phyloP scores from a whole-genome alignment of 2,113 vertebrate genomes.

The Triplophysa rosa region DNA sequence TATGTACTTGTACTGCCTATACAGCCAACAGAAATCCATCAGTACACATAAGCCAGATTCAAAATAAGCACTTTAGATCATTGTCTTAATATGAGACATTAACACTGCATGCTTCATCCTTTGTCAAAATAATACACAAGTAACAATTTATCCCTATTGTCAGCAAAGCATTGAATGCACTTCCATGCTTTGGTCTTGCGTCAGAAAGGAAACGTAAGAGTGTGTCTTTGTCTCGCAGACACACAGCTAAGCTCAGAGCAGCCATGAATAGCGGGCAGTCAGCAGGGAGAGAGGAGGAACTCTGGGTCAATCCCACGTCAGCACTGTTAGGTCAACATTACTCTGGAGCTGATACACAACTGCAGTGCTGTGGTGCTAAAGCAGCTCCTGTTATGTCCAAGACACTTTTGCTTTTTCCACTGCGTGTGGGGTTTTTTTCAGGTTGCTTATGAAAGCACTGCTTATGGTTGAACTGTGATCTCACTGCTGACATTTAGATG shows the following conservation, averaged over 20 bases:
- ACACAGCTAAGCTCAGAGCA: conserved; percentile 9
- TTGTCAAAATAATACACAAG: too few species aligned
- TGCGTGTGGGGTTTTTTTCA: conserved; percentile 46
- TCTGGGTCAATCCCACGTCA: conserved; percentile 60
- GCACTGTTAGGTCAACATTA: conserved; percentile 67
- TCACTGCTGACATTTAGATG: conserved; percentile 67
- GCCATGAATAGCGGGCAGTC: conserved; percentile 44
- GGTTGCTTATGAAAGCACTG: conserved; percentile 69
- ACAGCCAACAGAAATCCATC: too few species aligned
- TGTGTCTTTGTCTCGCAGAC: conserved; percentile 12
- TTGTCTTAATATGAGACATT: too few species aligned
- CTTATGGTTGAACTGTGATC: conserved; percentile 65
- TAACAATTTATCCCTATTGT: too few species aligned
- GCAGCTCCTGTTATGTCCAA: conserved; percentile 54
- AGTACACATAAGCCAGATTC: too few species aligned
- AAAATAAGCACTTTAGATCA: too few species aligned
- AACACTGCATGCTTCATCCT: too few species aligned
- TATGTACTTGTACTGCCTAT: background rate
- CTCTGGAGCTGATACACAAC: conserved; percentile 61
- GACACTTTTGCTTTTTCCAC: conserved; percentile 63
- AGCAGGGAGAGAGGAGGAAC: conserved; percentile 35
- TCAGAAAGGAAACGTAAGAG: conserved; percentile 2
- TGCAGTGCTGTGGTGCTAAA: conserved; percentile 60
- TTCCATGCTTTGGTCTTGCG: too few species aligned
- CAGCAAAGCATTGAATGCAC: background rate